Evolutionary conservation across 2,888 invertebrate genomes (phyloP).

Genomic region (Agrilus cyanescens): DNA sequence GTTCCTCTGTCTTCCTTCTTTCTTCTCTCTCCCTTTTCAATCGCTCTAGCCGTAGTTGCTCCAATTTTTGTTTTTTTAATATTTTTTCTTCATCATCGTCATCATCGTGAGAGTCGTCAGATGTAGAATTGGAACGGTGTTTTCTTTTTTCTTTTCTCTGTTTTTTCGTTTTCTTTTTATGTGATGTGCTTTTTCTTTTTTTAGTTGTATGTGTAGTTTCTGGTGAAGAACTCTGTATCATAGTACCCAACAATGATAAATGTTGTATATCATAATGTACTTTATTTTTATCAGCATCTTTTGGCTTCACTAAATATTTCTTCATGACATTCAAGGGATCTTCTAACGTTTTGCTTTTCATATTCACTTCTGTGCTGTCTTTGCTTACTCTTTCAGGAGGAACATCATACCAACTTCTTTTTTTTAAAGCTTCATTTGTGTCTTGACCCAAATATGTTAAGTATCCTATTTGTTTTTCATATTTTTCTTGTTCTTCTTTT

Average conservation of each 20-base stretch:
- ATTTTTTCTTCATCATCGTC: constrained; percentile 23
- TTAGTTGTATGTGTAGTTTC: constrained; percentile 25
- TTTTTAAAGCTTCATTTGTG: constrained; percentile 73
- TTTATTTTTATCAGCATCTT: constrained; percentile 20
- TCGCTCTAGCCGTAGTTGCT: constrained; percentile 63
- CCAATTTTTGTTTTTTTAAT: constrained; percentile 38
- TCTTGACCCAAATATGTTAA: constrained; percentile 92
- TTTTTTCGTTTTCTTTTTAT: constrained; percentile 11
- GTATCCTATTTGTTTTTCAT: constrained; percentile 95
- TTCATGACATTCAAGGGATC: constrained; percentile 69
- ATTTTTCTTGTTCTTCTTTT: constrained; percentile 86
- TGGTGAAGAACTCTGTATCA: constrained; percentile 28
- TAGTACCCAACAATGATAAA: not conserved
- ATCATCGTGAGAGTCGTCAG: constrained; percentile 11
- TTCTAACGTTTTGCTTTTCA: constrained; percentile 51
- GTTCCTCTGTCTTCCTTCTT: constrained; percentile 52
- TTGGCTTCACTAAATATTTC: constrained; percentile 32
- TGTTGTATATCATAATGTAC: constrained; percentile 8
- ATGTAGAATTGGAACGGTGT: constrained; percentile 8
- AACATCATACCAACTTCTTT: constrained; percentile 82
- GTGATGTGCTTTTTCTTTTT: constrained; percentile 19
- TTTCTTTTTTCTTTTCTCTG: constrained; percentile 17
- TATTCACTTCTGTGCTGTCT: constrained; percentile 48
- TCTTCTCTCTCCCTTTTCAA: constrained; percentile 73
- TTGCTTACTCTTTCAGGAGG: constrained; percentile 44